phyloP scores from a whole-genome alignment of 2,888 invertebrate species.

The Latrodectus elegans region DNA sequence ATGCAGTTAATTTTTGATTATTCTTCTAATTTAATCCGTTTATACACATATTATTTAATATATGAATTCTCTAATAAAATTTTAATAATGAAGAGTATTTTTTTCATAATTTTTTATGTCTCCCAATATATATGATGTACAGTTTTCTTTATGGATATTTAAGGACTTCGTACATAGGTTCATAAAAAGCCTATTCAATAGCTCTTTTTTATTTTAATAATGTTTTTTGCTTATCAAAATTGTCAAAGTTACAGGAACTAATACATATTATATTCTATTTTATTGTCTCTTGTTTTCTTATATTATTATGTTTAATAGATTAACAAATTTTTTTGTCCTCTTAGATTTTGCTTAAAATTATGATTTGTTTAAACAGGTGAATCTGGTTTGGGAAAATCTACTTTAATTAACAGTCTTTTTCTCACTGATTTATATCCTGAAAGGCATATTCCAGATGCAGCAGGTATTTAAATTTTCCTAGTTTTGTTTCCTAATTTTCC shows the following conservation, averaged over 20 bases:
- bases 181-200: too few species aligned
- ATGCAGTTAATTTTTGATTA: too few species aligned
- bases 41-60: too few species aligned
- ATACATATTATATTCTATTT: background rate
- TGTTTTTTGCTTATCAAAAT: too few species aligned
- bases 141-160: too few species aligned
- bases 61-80: too few species aligned
- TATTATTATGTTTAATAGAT: background rate
- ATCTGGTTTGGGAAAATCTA: slow-evolving; percentile 85
- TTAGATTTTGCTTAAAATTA: background rate
- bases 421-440: slow-evolving; percentile 96
- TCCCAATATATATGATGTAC: too few species aligned
- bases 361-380: slow-evolving; percentile 63
- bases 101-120: too few species aligned
- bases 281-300: background rate
- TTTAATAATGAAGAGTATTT: too few species aligned
- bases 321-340: background rate
- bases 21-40: too few species aligned
- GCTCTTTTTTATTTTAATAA: too few species aligned
- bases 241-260: background rate
- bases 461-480: slow-evolving; percentile 79
- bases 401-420: slow-evolving; percentile 94
- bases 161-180: too few species aligned
- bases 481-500: background rate
- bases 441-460: slow-evolving; percentile 89